These are phyloP conservation scores for Sebastes itinus DNA, from an alignment of 2,797 vertebrate species.

Conservation along the genomic window DNA sequence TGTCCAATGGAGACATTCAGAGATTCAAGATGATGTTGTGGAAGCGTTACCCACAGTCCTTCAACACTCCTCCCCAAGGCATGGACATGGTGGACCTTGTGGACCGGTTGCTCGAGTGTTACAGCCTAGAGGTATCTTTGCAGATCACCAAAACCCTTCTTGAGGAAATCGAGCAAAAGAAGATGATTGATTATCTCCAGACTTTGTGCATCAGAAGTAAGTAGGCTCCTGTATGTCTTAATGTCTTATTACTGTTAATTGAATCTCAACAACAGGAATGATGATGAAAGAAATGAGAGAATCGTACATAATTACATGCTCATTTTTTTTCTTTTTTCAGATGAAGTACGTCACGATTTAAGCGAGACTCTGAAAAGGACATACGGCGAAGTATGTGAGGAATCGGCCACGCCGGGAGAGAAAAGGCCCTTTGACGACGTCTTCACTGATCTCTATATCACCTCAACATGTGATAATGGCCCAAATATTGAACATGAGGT, in stretches of 20 bases:
- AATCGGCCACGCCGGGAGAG: slow-evolving; percentile 34
- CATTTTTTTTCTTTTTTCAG: slow-evolving; percentile 58
- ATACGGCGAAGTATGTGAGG: slow-evolving; percentile 63
- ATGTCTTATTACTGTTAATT: neutral
- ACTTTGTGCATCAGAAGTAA: slow-evolving; percentile 74
- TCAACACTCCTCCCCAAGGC: slow-evolving; percentile 52
- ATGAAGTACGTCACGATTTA: slow-evolving; percentile 77
- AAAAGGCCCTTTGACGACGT: slow-evolving; percentile 57
- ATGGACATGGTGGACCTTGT: slow-evolving; percentile 76
- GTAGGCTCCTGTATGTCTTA: neutral
- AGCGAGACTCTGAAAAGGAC: slow-evolving; percentile 61
- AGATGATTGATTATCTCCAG: slow-evolving; percentile 40
- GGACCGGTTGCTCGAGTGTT: slow-evolving; percentile 75
- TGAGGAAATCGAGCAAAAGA: slow-evolving; percentile 47
- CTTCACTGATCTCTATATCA: slow-evolving; percentile 66
- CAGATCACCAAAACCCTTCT: slow-evolving; percentile 71
- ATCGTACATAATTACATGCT: neutral
- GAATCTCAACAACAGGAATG: neutral
- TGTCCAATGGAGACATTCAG: slow-evolving; percentile 23
- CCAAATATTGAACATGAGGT: slow-evolving; percentile 82
- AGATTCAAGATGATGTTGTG: slow-evolving; percentile 69
- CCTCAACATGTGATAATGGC: slow-evolving; percentile 57
- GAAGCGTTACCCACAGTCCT: slow-evolving; percentile 69
- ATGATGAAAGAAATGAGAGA: neutral
- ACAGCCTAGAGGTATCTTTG: slow-evolving; percentile 61